Evolutionary conservation across 53 echinoderm and acorn worm genomes (phyloP).

Genomic region (Pentamera pediparva): DNA sequence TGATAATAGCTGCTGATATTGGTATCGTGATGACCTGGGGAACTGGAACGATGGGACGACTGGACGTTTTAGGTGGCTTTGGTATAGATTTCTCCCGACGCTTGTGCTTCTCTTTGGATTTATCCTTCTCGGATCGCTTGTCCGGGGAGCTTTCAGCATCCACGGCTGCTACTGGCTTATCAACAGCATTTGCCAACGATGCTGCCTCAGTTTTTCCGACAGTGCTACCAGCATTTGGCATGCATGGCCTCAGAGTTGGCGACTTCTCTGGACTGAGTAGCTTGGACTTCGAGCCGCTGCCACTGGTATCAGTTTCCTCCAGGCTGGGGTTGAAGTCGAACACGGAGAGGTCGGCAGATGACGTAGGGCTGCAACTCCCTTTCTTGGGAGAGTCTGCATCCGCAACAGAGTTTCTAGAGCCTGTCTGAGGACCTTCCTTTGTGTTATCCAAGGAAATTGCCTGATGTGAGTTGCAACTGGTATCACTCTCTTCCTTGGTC

Average conservation of each 20-base stretch:
- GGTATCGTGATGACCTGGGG: slow-evolving; percentile 94
- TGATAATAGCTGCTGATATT: slow-evolving; percentile 71
- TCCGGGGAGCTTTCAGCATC: slow-evolving; percentile 36
- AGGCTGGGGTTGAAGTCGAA: slow-evolving; percentile 87
- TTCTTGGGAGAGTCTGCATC: slow-evolving; percentile 6
- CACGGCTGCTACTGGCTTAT: slow-evolving; percentile 30
- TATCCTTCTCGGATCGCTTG: slow-evolving; percentile 80
- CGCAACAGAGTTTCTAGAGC: no score
- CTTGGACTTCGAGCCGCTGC: slow-evolving; percentile 16
- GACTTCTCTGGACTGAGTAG: slow-evolving; percentile 54
- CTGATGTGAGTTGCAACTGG: no score
- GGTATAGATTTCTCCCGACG: slow-evolving; percentile 68
- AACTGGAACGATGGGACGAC: slow-evolving; percentile 77
- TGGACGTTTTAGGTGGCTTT: slow-evolving; percentile 53
- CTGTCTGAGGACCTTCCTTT: no score
- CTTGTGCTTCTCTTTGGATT: slow-evolving; percentile 78
- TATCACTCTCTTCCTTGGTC: no score
- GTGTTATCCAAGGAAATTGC: no score
- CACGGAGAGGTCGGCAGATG: slow-evolving; percentile 65
- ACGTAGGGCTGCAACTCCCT: background rate
- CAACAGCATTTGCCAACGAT: slow-evolving; percentile 21
- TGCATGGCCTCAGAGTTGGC: slow-evolving; percentile 45
- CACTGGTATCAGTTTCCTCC: slow-evolving; percentile 44
- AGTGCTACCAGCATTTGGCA: slow-evolving; percentile 22
- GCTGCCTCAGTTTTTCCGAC: background rate